A percentile compares a stretch with the other conserved stretches of the same genome.
These are phyloP conservation scores for Punctoribates punctum DNA, from an alignment of 2,888 invertebrate genomes.

Conservation along the genomic window DNA sequence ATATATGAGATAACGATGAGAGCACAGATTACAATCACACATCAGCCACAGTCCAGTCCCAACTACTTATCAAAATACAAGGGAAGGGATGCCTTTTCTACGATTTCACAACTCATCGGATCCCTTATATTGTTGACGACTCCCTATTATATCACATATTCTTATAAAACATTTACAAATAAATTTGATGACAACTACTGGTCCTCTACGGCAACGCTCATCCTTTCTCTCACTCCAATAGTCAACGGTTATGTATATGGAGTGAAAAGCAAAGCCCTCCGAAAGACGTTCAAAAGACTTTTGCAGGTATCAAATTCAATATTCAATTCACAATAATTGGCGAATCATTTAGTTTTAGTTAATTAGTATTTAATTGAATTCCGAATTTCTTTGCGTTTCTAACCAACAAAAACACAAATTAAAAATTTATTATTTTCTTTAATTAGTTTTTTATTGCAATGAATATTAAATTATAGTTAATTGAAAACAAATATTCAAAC, in stretches of 20 bases:
- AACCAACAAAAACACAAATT: neutral
- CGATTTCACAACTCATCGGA: slow-evolving; percentile 68
- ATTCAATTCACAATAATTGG: neutral
- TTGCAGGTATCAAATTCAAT: slow-evolving; percentile 55
- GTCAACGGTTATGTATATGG: slow-evolving; percentile 75
- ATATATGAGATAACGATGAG: slow-evolving; percentile 78
- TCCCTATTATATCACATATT: slow-evolving; percentile 67
- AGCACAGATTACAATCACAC: slow-evolving; percentile 60
- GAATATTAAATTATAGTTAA: too few species aligned
- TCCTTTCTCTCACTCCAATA: slow-evolving; percentile 67
- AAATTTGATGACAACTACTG: slow-evolving; percentile 45
- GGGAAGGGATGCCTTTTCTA: slow-evolving; percentile 62
- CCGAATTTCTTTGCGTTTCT: neutral
- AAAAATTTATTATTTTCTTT: too few species aligned
- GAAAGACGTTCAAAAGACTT: slow-evolving; percentile 70
- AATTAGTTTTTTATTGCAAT: too few species aligned
- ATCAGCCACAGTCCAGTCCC: slow-evolving; percentile 54
- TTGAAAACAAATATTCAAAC: too few species aligned
- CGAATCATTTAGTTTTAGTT: neutral
- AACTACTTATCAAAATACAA: slow-evolving; percentile 63
- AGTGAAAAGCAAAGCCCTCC: slow-evolving; percentile 66
- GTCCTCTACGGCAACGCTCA: slow-evolving; percentile 59
- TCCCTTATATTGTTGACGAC: slow-evolving; percentile 69
- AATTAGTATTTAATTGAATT: neutral
- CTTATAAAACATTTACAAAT: slow-evolving; percentile 62